Evolutionary conservation across 2,888 invertebrate genomes (phyloP).

Genomic region (Amiota communis): DNA sequence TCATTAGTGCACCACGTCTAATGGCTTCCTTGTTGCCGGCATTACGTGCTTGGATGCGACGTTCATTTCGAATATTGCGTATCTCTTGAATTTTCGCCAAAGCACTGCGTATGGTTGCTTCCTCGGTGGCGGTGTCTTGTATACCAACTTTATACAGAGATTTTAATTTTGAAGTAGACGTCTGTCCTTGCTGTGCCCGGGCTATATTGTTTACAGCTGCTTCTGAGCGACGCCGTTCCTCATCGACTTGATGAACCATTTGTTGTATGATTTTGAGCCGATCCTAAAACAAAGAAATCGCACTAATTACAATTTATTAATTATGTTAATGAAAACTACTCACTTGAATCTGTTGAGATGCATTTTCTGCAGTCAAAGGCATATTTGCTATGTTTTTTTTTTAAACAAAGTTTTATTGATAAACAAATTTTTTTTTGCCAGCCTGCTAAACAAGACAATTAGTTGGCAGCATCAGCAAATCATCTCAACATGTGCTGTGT

Average conservation of each 20-base stretch:
- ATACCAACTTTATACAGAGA: slow-evolving; percentile 85
- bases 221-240: slow-evolving; percentile 85
- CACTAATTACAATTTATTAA: not conserved
- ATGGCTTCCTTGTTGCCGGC: slow-evolving; percentile 93
- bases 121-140: slow-evolving; percentile 88
- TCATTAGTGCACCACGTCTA: slow-evolving; percentile 94
- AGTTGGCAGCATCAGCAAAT: not conserved
- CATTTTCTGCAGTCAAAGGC: slow-evolving; percentile 85
- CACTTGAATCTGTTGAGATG: slow-evolving; percentile 81
- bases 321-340: not conserved
- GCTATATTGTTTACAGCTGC: slow-evolving; percentile 85
- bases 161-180: slow-evolving; percentile 83
- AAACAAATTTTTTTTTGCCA: not conserved
- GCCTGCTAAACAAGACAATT: not conserved
- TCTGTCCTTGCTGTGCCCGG: slow-evolving; percentile 80
- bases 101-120: slow-evolving; percentile 86
- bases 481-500: not conserved
- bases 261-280: slow-evolving; percentile 84
- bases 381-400: slow-evolving; percentile 70
- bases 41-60: slow-evolving; percentile 87
- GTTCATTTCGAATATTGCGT: slow-evolving; percentile 88
- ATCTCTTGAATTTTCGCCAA: slow-evolving; percentile 92
- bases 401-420: not conserved
- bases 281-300: slow-evolving; percentile 76
- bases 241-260: slow-evolving; percentile 86